A percentile compares a stretch with the other conserved stretches of the same genome.
phyloP scores from a whole-genome alignment of 2,797 vertebrate genomes.

The Cyprinella venusta region DNA sequence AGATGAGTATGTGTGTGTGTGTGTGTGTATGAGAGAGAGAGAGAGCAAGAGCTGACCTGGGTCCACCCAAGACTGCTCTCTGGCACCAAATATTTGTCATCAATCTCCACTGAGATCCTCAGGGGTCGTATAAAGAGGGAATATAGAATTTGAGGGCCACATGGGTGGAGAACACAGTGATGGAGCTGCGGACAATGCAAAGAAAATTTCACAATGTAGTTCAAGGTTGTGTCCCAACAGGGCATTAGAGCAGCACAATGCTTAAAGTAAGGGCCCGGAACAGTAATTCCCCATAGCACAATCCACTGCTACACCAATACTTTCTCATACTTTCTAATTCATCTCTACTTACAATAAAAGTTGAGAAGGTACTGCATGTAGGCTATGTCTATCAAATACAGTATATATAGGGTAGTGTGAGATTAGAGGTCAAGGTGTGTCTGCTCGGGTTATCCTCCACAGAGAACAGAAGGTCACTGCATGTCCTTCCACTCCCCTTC shows the following conservation, averaged over 20 bases:
- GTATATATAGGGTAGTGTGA: not conserved
- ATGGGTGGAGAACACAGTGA: conserved; percentile 65
- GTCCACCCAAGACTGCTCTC: conserved; percentile 19
- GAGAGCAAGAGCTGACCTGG: conserved; percentile 13
- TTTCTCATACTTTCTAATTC: not conserved
- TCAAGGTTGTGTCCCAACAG: conserved; percentile 78
- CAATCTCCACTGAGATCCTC: conserved; percentile 44
- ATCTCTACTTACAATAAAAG: not conserved
- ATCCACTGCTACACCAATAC: not conserved
- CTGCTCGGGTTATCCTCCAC: conserved; percentile 54
- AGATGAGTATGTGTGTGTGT: conserved; percentile 26
- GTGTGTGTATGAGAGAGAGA: not conserved
- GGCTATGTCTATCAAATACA: not conserved
- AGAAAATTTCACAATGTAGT: conserved; percentile 70
- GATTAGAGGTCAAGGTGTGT: conserved; percentile 57
- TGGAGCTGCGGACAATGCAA: conserved; percentile 71
- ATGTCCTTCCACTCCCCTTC: conserved; percentile 64
- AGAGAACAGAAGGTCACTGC: conserved; percentile 72
- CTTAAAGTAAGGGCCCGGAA: conserved; percentile 69
- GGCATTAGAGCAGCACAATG: conserved; percentile 77
- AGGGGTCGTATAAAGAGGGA: conserved; percentile 67
- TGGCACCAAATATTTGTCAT: conserved; percentile 41
- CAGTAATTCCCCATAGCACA: conserved; percentile 61
- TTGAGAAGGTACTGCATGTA: not conserved
- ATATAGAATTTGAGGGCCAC: conserved; percentile 58